Conservation (phyloP, 35 echinoderm and acorn worm genomes). For the Ophiothrix spiculata region DNA sequence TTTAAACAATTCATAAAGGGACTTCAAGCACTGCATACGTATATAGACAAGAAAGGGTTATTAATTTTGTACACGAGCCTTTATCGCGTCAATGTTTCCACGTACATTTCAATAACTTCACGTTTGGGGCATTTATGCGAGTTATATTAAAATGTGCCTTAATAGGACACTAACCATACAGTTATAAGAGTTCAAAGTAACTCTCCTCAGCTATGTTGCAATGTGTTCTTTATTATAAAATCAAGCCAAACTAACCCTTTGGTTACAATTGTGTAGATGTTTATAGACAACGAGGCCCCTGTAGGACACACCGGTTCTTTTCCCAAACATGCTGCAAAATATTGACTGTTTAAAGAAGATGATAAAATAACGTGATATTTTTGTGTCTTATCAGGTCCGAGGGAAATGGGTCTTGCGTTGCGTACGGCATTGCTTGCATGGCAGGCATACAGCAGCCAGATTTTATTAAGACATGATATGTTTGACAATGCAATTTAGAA, state of each 20-base stretch:
- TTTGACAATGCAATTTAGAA: background rate
- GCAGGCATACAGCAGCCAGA: background rate
- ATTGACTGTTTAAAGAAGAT: background rate
- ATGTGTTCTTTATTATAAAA: constrained; percentile 8
- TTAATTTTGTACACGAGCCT: constrained; percentile 15
- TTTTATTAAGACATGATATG: background rate
- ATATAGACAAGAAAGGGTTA: constrained; percentile 1
- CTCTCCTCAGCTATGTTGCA: background rate
- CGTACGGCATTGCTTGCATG: no score
- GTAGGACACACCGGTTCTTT: no score
- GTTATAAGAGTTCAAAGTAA: background rate
- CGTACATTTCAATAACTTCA: constrained; percentile 16
- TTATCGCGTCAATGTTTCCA: background rate
- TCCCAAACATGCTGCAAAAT: background rate
- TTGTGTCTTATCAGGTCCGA: background rate
- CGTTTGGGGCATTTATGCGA: constrained; percentile 7
- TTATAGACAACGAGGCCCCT: background rate
- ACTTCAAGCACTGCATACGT: no score
- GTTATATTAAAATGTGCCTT: constrained; percentile 10
- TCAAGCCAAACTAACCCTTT: background rate
- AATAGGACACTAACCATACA: background rate
- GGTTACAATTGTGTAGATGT: background rate
- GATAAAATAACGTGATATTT: background rate
- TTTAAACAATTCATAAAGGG: no score
- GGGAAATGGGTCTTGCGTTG: background rate